Evolutionary conservation across 2,113 vertebrate genomes (phyloP), one percentile per base, ranked within the genome.

Genomic region (Pygoscelis adeliae): DNA sequence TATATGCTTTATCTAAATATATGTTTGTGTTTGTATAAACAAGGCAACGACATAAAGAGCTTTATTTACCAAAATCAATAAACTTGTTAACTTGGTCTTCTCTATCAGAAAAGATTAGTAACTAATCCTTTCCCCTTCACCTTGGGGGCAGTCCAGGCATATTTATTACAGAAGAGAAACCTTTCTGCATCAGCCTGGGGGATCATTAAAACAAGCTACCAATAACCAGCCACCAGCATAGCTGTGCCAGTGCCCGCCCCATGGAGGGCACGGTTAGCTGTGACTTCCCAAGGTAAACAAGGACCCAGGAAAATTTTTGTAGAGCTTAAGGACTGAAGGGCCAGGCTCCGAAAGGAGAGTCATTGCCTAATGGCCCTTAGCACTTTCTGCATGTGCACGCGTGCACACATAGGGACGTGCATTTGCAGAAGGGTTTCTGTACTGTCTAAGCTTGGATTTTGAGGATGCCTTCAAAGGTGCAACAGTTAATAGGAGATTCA

Each of bases 41-140:
- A 74, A 87, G 56, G 21, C 77, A 87, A 77, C 34, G 5, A 53
- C 89, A 50, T 17, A 55, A 66, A 87, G 67, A 83, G 77, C 61
- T 83, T 89, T 90, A 78, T 74, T 90, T 79, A 74, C 66, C 82
- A 13, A 76, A 90, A 94, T 96, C 95, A 92, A 94, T 96, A 92
- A 47, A 70, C 61, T 78, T 91, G 82, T 86, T 94, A 89, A 87
- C 82, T 87, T 46, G 61, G 17, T 59, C 40, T 74, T 83, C 71
- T 65, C 81, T 79, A 80, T 90, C 71, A 87, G 66, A 29, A 65
- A 79, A 74, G 89, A 92, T 92, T 79, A 70, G 86, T 79, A 71
- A 77, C 47, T 95, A 89, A 95, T 89, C 55, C 88, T 82, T 93
- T 86, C 81, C 78, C 59, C 84, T 82, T 83, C 88, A 83, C 84